Evolutionary conservation across 2,797 vertebrate genomes (phyloP), one percentile per base, ranked within the genome.

Genomic region (Yasuhikotakia modesta): DNA sequence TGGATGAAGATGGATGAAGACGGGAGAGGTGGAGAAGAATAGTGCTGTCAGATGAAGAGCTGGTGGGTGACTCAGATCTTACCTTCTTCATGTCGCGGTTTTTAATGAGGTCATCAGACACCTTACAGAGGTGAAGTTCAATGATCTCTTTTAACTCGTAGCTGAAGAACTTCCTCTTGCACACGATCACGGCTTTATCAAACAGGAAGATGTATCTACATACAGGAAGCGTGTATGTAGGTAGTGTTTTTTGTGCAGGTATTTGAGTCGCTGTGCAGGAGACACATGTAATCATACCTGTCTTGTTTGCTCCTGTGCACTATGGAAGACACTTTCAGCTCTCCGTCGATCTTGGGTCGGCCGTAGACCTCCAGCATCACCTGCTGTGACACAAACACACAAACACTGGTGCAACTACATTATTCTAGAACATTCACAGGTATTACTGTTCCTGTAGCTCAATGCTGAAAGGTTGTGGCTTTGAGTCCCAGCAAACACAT

Each of bases 61-160:
- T n/a, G n/a, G n/a, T n/a, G n/a, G n/a, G n/a, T n/a, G n/a, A n/a
- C n/a, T n/a, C n/a, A n/a, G 13, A 16, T 16, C 84, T 82, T 83
- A 99, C 98, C 96, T 99, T 99, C 87, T 97, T 98, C 90, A 98
- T 89, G 83, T 99, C 98, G 81, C 95, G 95, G 92, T 98, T 98
- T 91, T 97, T 97, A 90, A 94, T 98, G n/a, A 96, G 98, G 87
- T 99, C 97, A 0, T 99, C 96, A 0, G 96, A 96, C 96, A 99
- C 95, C 91, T 99, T 99, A 87, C 99, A 96, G 3, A 88, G 91
- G 58, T 97, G 93, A 67, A 99, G 94, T 79, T 99, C 98, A 10
- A 99, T 96, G 69, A 97, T 95, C 87, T 99, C 97, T 86, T 98
- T 99, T 81, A 99, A 93, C 90, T 99, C 98, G 0, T 99, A 99